Percentiles rank a stretch among this genome's conserved stretches.
These are phyloP conservation scores for Drosophila willistoni DNA, from an alignment of 1,140 invertebrate species.

Conservation along the genomic window DNA sequence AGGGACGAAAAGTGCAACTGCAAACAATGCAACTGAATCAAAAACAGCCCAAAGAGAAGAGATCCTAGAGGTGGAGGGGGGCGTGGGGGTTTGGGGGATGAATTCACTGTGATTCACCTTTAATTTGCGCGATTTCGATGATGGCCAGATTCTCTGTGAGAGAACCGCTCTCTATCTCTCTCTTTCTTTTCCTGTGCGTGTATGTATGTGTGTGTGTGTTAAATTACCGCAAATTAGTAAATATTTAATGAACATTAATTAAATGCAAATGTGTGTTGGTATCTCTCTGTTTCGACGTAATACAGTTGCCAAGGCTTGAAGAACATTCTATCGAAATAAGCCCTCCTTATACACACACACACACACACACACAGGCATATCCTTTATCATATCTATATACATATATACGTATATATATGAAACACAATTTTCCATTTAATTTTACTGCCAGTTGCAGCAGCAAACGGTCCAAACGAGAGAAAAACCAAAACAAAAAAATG, in stretches of 20 bases:
- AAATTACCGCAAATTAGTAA: slow-evolving; percentile 77
- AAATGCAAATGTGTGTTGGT: slow-evolving; percentile 65
- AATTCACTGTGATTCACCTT: slow-evolving; percentile 1
- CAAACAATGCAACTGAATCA: slow-evolving; percentile 15
- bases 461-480: neutral
- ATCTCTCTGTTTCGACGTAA: neutral
- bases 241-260: slow-evolving; percentile 81
- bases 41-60: neutral
- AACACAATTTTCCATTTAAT: slow-evolving; percentile 63
- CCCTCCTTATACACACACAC: slow-evolving; percentile 18
- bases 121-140: slow-evolving; percentile 3
- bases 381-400: slow-evolving; percentile 12
- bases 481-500: slow-evolving; percentile 18
- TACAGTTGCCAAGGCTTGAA: slow-evolving; percentile 5
- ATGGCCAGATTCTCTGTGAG: neutral
- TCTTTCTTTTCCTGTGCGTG: slow-evolving; percentile 36
- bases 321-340: slow-evolving; percentile 4
- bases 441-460: slow-evolving; percentile 61
- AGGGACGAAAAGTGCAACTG: neutral
- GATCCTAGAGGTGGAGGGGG: neutral
- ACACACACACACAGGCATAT: neutral
- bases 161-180: slow-evolving; percentile 13
- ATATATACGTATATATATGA: neutral
- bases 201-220: too few relatives aligned
- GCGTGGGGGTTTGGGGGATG: too few relatives aligned